Percentiles rank a stretch among this genome's conserved stretches.
Evolutionary conservation across 2,888 invertebrate species (phyloP).

Genomic region (Chymomyza amoena): DNA sequence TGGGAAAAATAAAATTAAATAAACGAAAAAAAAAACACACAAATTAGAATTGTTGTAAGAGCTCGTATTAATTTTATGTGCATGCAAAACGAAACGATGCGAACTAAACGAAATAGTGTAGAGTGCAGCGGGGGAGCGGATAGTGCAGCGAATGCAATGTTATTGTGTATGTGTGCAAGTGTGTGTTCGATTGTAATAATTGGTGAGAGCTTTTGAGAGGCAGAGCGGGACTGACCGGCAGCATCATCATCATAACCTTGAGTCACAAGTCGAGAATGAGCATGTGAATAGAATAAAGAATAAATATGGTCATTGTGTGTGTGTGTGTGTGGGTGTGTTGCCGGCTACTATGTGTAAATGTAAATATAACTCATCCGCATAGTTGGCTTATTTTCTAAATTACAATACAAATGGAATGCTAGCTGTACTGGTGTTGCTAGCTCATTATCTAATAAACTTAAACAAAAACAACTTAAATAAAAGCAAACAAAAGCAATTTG

Average conservation of each 20-base stretch:
- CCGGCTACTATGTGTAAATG: constrained; percentile 21
- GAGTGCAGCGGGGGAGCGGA: background rate
- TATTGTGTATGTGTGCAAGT: constrained; percentile 6
- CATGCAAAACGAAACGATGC: constrained; percentile 64
- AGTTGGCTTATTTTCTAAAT: constrained; percentile 14
- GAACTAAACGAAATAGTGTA: constrained; percentile 32
- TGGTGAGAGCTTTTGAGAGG: background rate
- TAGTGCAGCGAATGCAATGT: background rate
- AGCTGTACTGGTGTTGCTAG: constrained; percentile 42
- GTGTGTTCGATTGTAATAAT: constrained; percentile 30
- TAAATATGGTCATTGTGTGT: background rate
- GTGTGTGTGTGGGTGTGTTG: constrained; percentile 14
- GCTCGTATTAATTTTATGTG: constrained; percentile 51
- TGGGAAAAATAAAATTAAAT: background rate
- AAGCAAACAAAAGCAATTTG: constrained; percentile 23
- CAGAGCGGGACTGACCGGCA: constrained; percentile 9
- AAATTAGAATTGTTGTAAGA: constrained; percentile 40
- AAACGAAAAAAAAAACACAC: constrained; percentile 26
- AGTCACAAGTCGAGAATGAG: constrained; percentile 68
- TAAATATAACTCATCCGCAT: constrained; percentile 33
- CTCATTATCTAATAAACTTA: constrained; percentile 53
- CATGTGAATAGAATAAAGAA: constrained; percentile 46
- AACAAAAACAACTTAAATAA: constrained; percentile 11
- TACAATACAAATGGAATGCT: background rate
- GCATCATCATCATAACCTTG: constrained; percentile 60